These are phyloP conservation scores for Eilema griseolum DNA, from an alignment of 2,888 invertebrate species.

Conservation along the genomic window DNA sequence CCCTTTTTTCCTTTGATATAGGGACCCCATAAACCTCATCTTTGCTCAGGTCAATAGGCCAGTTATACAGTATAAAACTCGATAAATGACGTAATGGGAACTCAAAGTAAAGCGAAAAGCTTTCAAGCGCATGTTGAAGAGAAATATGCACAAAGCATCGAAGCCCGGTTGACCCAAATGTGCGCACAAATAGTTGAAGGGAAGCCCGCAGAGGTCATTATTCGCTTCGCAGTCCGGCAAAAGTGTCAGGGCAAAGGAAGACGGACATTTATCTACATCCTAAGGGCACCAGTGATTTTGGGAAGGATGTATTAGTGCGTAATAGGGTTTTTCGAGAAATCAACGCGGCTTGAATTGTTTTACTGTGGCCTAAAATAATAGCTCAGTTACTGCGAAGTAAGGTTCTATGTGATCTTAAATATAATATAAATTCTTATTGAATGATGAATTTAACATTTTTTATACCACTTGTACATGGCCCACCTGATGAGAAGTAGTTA, in stretches of 20 bases:
- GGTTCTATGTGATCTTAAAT: not conserved
- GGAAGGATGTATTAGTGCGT: conserved; percentile 73
- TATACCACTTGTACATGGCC: too few relatives aligned
- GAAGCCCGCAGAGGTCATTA: conserved; percentile 79
- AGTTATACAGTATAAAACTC: conserved; percentile 27
- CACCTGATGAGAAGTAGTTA: too few relatives aligned
- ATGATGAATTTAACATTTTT: too few relatives aligned
- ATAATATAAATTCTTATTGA: not conserved
- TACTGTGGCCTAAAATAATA: conserved; percentile 25
- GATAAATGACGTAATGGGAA: conserved; percentile 57
- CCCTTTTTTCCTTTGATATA: not conserved
- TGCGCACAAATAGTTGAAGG: conserved; percentile 83
- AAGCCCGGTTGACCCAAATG: conserved; percentile 85
- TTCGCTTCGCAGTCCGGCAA: conserved; percentile 78
- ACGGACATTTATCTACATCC: conserved; percentile 84
- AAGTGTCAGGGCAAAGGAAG: conserved; percentile 80
- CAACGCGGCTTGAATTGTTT: conserved; percentile 75
- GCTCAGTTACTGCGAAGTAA: not conserved
- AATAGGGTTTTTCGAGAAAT: conserved; percentile 76
- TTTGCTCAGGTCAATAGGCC: conserved; percentile 27
- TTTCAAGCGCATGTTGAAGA: conserved; percentile 72
- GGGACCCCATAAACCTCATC: not conserved
- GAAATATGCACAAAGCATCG: conserved; percentile 79
- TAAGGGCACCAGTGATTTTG: conserved; percentile 81
- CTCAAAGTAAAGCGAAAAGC: conserved; percentile 71